These are phyloP conservation scores for Leptodactylus fallax DNA, from an alignment of 2,797 vertebrate genomes.

Conservation along the genomic window DNA sequence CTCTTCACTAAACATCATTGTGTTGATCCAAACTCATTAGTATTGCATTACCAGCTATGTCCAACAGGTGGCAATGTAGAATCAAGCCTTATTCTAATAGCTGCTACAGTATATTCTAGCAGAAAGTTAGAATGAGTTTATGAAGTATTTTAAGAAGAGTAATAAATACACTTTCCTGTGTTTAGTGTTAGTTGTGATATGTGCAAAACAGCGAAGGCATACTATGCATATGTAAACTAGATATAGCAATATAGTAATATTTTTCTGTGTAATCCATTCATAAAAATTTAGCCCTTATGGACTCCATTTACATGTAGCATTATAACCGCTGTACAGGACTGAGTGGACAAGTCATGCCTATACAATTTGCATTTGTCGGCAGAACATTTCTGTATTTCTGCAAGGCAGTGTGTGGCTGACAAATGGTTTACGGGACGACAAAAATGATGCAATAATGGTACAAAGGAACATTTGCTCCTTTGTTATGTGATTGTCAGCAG, in stretches of 20 bases:
- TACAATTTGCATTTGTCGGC: too few relatives aligned
- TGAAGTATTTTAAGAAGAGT: background rate
- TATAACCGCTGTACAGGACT: too few relatives aligned
- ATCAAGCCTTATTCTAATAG: background rate
- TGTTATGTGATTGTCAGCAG: too few relatives aligned
- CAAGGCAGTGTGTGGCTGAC: too few relatives aligned
- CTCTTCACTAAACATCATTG: background rate
- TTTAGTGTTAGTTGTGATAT: background rate
- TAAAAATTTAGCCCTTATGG: background rate
- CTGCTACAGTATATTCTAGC: background rate
- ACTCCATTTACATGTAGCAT: too few relatives aligned
- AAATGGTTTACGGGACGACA: too few relatives aligned
- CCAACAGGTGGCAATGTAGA: slow-evolving; percentile 1
- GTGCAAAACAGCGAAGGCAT: background rate
- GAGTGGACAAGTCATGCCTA: too few relatives aligned
- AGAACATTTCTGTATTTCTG: too few relatives aligned
- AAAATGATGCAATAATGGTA: too few relatives aligned
- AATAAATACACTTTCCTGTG: background rate
- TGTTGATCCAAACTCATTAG: background rate
- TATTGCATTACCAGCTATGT: background rate
- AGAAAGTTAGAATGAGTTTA: background rate
- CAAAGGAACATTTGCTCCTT: too few relatives aligned
- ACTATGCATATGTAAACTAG: background rate
- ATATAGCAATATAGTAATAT: background rate
- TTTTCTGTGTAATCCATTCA: background rate